Evolutionary conservation across 2,888 invertebrate species (phyloP).

Genomic region (Rhingia rostrata): DNA sequence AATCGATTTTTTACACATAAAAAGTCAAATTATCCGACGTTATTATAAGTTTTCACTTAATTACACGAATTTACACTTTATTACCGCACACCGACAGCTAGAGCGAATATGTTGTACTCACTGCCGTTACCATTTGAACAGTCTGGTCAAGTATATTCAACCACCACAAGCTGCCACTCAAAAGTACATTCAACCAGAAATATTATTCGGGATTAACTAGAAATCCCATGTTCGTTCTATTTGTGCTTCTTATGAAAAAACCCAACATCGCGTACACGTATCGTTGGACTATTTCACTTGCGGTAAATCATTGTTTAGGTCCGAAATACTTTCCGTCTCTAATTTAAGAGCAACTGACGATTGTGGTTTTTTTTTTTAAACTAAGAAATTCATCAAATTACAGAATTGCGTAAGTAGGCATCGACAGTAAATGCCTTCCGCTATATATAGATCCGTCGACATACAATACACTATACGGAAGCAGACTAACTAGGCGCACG

Average conservation of each 20-base stretch:
- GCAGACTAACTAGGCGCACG: constrained; percentile 31
- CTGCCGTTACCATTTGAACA: constrained; percentile 22
- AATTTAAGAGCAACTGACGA: constrained; percentile 2
- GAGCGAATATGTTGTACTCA: not conserved
- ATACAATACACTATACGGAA: constrained; percentile 55
- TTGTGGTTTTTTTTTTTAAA: not conserved
- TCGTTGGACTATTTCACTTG: constrained; percentile 5
- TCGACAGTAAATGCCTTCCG: constrained; percentile 43
- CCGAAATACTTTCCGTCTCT: not conserved
- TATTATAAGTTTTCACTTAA: constrained; percentile 21
- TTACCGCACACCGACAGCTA: not conserved
- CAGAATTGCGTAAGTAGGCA: constrained; percentile 65
- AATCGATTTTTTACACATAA: constrained; percentile 64
- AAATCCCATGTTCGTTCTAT: constrained; percentile 8
- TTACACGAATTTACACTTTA: constrained; percentile 7
- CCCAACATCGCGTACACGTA: constrained; percentile 6
- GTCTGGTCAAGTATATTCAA: constrained; percentile 34
- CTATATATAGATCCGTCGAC: constrained; percentile 59
- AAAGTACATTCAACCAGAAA: constrained; percentile 47
- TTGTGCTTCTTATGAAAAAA: constrained; percentile 23
- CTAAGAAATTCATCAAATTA: constrained; percentile 53
- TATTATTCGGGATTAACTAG: constrained; percentile 18
- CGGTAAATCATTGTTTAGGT: constrained; percentile 23
- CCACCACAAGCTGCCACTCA: constrained; percentile 43
- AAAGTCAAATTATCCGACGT: constrained; percentile 20